Evolutionary conservation across 2,113 vertebrate genomes (phyloP), one percentile per base, ranked within the genome.

Genomic region (Emydocephalus ijimae): DNA sequence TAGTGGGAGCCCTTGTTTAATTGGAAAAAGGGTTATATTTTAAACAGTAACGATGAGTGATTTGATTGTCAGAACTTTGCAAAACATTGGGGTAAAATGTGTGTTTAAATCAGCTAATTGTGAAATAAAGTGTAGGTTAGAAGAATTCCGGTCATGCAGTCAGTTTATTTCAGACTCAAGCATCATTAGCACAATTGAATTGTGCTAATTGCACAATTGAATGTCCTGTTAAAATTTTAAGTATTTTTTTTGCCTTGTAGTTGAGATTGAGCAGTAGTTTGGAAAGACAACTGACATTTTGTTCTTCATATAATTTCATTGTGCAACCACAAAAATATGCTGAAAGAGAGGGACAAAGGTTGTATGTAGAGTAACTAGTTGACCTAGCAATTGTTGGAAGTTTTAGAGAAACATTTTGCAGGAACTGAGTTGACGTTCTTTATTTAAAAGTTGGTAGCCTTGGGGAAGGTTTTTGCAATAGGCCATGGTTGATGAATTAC

Each of bases 401-500:
- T 34, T 59, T 57, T 85, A 90, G 89, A 93, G 1, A 92, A 89
- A 96, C 90, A 90, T 11, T 0, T 89, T 15, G 0, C 6, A 61
- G 0, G 85, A 57, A 54, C 56, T 87, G 85, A 89, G 93, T 18
- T 95, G 92, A 26, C 21, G 4, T 91, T 93, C 24, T 69, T 20
- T 10, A 24, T 14, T 91, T 12, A 50, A 8, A 69, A 18, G 0
- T 91, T 64, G 74, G 9, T 50, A 94, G 93, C 61, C 90, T 89
- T 85, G 93, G 92, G 93, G 43, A 74, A 0, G 20, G 23, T 12
- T 43, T 64, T 93, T 48, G 0, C 88, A 4, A 86, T 90, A 6
- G 92, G 81, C 94, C 92, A 20, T 43, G 52, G 92, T 89, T 89
- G 92, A 91, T 94, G 95, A 88, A 87, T 88, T 50, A 18, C 43